Evolutionary conservation across 2,113 vertebrate species (phyloP), one percentile per base, ranked within the genome.

Genomic region (Reinhardtius hippoglossoides): DNA sequence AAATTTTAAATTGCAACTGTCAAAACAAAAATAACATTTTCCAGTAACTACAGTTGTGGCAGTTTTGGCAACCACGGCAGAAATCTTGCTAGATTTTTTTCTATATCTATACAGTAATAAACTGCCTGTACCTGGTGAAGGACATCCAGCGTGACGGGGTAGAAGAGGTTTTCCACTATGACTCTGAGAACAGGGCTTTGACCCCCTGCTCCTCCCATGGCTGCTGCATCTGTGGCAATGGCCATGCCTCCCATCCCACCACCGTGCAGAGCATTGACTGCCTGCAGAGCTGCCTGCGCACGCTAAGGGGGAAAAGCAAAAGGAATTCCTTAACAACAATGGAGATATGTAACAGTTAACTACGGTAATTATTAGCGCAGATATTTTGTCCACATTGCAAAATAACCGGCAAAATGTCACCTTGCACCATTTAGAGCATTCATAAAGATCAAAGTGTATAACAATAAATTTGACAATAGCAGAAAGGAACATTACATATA

Each of bases 81-180:
- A 37, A 9, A 37, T 37, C 35, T 8, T 37, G 7, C 35, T 9
- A 37, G 7, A 37, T 23, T 5, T 37, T 37, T 35, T 60, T 35
- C 8, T n/a, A 7, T 1, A 9, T 35, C 5, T 35, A 20, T 6
- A 60, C 26, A 31, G 10, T 12, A 61, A n/a, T 4, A n/a, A 61
- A 37, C 27, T 27, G 13, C 56, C 18, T 54, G 15, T 91, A 99
- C 98, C 97, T 99, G 98, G 81, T 99, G 97, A 9, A 99, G 93
- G 8, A 99, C 98, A n/a, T 99, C 98, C 60, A 99, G 92, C 56
- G 97, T 98, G 85, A 99, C 98, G 0, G 98, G 98, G 73, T 99
- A 99, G 90, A 99, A 98, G 10, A 99, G 97, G 77, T 99, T 99
- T 83, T 99, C 98, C 78, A 99, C 97, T 1, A 99, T 98, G 89